Evolutionary conservation across 2,888 invertebrate genomes (phyloP).

Genomic region (Hermodice carunculata): DNA sequence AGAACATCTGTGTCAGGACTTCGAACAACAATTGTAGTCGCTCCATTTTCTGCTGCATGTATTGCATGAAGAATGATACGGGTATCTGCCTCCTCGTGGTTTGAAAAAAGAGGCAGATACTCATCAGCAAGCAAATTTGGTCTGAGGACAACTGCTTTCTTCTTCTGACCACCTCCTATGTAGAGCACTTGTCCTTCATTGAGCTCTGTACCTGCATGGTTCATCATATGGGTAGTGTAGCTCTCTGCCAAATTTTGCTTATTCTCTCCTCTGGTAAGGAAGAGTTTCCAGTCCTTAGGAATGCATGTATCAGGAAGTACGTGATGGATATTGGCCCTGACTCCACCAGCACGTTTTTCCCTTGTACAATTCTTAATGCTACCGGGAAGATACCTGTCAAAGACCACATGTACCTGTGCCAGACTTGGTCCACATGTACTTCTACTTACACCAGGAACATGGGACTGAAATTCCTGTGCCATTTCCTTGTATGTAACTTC

Average conservation of each 20-base stretch:
- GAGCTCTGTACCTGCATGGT: neutral
- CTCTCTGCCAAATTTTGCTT: neutral
- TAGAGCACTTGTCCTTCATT: neutral
- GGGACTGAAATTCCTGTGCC: neutral
- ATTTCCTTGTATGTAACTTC: neutral
- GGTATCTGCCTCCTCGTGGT: conserved; percentile 1
- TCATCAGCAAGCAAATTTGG: neutral
- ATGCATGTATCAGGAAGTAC: neutral
- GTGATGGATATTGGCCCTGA: neutral
- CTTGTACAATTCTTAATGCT: neutral
- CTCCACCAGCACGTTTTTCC: neutral
- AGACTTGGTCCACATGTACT: neutral
- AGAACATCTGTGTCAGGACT: neutral
- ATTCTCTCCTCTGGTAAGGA: neutral
- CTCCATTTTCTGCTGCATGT: neutral
- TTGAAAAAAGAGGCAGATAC: neutral
- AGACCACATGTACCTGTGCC: neutral
- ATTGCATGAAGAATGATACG: neutral
- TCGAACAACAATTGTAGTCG: neutral
- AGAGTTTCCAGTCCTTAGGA: neutral
- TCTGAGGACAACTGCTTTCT: neutral
- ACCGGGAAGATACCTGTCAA: neutral
- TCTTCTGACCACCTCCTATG: neutral
- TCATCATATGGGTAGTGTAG: neutral
- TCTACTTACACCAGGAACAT: neutral